Base-by-base conservation (phyloP, 2,113 vertebrate species). In the Aramus guarauna region DNA sequence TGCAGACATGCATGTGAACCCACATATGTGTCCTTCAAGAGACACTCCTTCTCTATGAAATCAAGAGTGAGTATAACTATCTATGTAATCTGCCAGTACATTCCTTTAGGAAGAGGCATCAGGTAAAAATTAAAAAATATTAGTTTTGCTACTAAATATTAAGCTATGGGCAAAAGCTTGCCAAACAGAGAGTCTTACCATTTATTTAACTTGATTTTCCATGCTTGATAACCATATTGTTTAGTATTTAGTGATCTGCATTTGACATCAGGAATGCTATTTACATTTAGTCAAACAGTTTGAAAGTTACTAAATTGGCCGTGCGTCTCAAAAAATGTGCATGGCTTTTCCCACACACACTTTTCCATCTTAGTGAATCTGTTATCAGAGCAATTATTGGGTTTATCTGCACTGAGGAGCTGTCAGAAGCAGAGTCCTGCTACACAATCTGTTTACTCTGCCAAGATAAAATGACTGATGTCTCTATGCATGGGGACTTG, bases 281-380 rank as follows among this genome's bases (percentile, higher is more conserved):
- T 95, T 97, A 88, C 47, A 68, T 96, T 95, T 96, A 97, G 73
- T 96, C 56, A 96, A 97, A 92, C 75, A 86, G 59, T 95, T 83
- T 92, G 72, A 94, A 98, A 96, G 84, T 80, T 91, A 71, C 80
- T 95, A 83, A 93, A 95, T 95, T 71, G 27, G 23, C 26, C 3
- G 1, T 15, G 14, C 8, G 3, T 80, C 74, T 79, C 39, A 43
- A 91, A 41, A 92, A 91, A 88, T 41, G 32, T 89, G 30, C 69
- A 68, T 27, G 74, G 9, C 13, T 84, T 63, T 15, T 56, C 67
- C 55, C 55, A 9, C 56, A n/a, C 32, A 11, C 30, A 67, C 27
- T 37, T 85, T 96, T 84, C 59, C 84, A 77, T 60, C 78, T 83
- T 90, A 68, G 75, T 32, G 43, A 95, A 43, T 94, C 72, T 78